Evolutionary conservation across 2,888 invertebrate genomes (phyloP), one percentile per base, ranked within the genome.

Genomic region (Drosophila austrosaltans): DNA sequence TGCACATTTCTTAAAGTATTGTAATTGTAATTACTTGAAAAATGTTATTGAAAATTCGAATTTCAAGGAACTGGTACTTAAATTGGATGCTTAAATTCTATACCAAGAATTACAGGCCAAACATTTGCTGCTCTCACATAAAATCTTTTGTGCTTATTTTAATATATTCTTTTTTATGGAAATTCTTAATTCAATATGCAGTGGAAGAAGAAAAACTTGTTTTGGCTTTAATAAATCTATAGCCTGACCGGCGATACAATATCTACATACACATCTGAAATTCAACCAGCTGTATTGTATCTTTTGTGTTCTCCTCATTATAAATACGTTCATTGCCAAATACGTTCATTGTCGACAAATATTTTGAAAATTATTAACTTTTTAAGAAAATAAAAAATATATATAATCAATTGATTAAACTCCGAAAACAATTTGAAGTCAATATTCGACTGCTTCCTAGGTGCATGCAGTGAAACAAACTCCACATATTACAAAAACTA

Each of bases 161-260:
- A 36, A 53, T 60, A 12, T 39, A 42, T 44, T 63, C 59, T 64
- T 74, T 63, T 53, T 72, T 54, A 72, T 64, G 68, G 65, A 69
- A 74, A 72, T 68, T 36, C 36, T 10, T 8, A 8, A 36, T 3
- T 8, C 36, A 36, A 36, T 8, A 1, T 8, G 2, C 36, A 8
- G 36, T 1, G 8, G 61, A 57, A 66, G 66, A 48, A 40, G 53
- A 30, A 22, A 76, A 76, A 72, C 76, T 61, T 25, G 76, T 75
- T 76, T 72, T 12, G 12, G 59, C 59, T 58, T 48, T 32, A 56
- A 56, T 60, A 60, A 69, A 61, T 40, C 36, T 22, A 22, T 12
- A 12, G n/a, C 12, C 22, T 32, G 22, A 39, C 2, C 10, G 10
- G 48, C 10, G 25, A 48, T 48, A 48, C 22, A 48, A 48, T 48